phyloP scores from a whole-genome alignment of 92 coral and sea anemone genomes.

The Siderastrea siderea region DNA sequence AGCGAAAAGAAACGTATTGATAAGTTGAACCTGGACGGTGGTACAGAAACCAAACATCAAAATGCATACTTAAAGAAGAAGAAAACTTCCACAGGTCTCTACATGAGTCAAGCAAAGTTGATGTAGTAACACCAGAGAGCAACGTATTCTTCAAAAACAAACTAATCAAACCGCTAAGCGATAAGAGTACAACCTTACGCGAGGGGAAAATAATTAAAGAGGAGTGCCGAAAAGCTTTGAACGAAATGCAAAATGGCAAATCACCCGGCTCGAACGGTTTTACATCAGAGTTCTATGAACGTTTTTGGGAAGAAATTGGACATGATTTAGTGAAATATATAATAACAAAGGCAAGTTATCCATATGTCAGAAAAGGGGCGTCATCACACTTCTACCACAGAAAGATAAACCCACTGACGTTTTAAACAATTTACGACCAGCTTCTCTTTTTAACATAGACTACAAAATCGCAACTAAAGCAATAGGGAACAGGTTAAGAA shows the following conservation, averaged over 20 bases:
- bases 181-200: no score
- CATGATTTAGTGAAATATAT: background rate
- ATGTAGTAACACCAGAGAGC: background rate
- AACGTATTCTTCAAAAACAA: background rate
- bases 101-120: background rate
- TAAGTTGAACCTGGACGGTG: background rate
- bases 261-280: constrained; percentile 4
- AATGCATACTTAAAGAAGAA: background rate
- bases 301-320: constrained; percentile 7
- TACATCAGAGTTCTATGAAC: constrained; percentile 6
- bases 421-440: background rate
- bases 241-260: constrained; percentile 2
- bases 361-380: background rate
- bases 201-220: no score
- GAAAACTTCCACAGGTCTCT: background rate
- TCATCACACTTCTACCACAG: constrained; percentile 3
- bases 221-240: background rate
- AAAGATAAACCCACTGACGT: background rate
- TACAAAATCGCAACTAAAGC: background rate
- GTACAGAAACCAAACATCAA: background rate
- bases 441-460: background rate
- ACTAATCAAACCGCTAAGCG: no score
- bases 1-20: background rate
- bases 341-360: background rate
- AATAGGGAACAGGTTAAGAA: background rate